Evolutionary conservation across 2,888 invertebrate species (phyloP).

Genomic region (Drosophila paracracens): DNA sequence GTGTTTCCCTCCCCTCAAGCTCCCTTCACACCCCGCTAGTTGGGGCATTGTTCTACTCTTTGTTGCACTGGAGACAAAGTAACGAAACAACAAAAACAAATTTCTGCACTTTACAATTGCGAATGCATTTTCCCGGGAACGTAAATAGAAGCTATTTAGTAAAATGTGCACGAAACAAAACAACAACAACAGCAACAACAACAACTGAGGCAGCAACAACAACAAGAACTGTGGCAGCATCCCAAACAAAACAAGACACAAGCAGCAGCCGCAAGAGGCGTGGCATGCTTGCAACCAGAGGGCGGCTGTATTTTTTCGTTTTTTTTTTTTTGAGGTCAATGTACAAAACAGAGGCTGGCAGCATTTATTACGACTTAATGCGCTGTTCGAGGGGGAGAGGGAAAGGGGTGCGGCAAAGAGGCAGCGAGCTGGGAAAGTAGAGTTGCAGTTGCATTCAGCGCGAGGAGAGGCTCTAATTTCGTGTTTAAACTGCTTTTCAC

Average conservation of each 20-base stretch:
- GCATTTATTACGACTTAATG: constrained; percentile 79
- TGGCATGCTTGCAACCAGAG: constrained; percentile 38
- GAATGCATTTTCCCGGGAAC: constrained; percentile 77
- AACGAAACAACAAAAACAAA: constrained; percentile 52
- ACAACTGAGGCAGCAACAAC: constrained; percentile 17
- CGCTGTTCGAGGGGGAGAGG: constrained; percentile 42
- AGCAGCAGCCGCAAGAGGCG: constrained; percentile 36
- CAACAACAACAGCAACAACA: constrained; percentile 34
- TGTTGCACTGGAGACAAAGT: constrained; percentile 60
- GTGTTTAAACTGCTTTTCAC: constrained; percentile 76
- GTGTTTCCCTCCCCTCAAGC: constrained; percentile 33
- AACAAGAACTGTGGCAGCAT: constrained; percentile 34
- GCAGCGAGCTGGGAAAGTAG: not conserved
- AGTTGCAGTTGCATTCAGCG: constrained; percentile 32
- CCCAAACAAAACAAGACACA: constrained; percentile 35
- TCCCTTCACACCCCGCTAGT: not conserved
- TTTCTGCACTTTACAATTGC: constrained; percentile 73
- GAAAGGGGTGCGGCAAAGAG: not conserved
- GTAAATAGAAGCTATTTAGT: constrained; percentile 78
- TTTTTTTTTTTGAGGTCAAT: constrained; percentile 69
- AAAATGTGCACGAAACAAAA: constrained; percentile 71
- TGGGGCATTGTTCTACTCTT: constrained; percentile 61
- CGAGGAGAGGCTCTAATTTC: constrained; percentile 68
- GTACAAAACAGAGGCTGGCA: constrained; percentile 70
- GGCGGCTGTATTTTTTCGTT: constrained; percentile 25